Conservation (phyloP, 2,888 invertebrate species). For the Parasteatoda lunata region DNA sequence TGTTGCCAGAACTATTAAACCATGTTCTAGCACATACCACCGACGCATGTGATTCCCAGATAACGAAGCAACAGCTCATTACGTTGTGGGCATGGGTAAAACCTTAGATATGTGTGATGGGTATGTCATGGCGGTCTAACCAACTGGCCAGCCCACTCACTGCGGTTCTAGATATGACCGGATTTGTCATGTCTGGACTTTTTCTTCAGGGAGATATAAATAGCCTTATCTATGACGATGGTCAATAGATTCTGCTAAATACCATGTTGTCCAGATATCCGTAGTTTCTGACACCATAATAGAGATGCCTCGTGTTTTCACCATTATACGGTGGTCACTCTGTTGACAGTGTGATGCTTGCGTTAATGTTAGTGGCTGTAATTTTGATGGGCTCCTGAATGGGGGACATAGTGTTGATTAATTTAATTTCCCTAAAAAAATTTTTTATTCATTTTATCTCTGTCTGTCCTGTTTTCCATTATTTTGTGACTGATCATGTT, state of each 20-base stretch:
- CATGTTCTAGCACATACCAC: neutral
- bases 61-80: neutral
- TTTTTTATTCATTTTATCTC: neutral
- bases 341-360: too few relatives aligned
- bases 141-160: neutral
- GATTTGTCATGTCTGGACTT: neutral
- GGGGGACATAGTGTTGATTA: neutral
- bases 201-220: slow-evolving; percentile 7
- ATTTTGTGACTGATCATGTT: neutral
- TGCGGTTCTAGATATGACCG: too few relatives aligned
- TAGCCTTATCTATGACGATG: neutral
- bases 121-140: neutral
- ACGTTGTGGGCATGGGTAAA: neutral
- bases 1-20: slow-evolving; percentile 7
- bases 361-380: neutral
- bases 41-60: neutral
- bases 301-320: neutral
- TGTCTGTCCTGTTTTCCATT: neutral
- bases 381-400: neutral
- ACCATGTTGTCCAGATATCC: neutral
- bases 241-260: neutral
- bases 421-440: neutral
- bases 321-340: neutral
- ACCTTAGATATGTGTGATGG: neutral
- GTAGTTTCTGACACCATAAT: neutral